Percentiles rank a stretch among this genome's conserved stretches.
These are phyloP conservation scores for Suncus etruscus DNA, from an alignment of 2,113 vertebrate species.

Conservation along the genomic window DNA sequence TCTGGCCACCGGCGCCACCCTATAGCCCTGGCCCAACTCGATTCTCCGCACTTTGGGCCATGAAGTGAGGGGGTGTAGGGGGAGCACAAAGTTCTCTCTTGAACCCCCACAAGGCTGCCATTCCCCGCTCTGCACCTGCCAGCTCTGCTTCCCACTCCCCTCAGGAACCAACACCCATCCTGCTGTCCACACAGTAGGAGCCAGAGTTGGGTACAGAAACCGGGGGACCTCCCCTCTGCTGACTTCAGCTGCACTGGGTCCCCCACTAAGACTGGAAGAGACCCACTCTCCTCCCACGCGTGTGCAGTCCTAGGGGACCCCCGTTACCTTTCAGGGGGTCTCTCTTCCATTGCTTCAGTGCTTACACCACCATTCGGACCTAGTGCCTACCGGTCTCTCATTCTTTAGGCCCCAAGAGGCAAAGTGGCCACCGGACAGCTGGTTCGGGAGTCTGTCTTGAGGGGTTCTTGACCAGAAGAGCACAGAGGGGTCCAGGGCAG, in stretches of 20 bases:
- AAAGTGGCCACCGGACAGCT: background rate
- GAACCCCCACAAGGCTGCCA: background rate
- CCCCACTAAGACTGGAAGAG: background rate
- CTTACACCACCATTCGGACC: background rate
- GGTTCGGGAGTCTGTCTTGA: background rate
- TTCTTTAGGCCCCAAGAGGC: background rate
- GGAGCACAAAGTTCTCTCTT: background rate
- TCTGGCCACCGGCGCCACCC: slow-evolving; percentile 81
- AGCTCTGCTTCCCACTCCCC: slow-evolving; percentile 61
- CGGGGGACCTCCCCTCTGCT: background rate
- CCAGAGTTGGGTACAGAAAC: background rate
- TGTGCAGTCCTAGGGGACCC: accelerated
- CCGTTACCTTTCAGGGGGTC: background rate
- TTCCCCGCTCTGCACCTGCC: slow-evolving; percentile 72
- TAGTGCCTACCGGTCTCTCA: background rate
- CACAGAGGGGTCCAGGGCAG: slow-evolving; percentile 26
- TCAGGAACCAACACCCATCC: background rate
- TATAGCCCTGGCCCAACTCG: slow-evolving; percentile 83
- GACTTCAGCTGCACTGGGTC: background rate
- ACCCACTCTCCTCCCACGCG: background rate
- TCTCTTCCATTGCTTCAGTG: slow-evolving; percentile 9
- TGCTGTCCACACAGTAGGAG: too few species aligned
- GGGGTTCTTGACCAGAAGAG: slow-evolving; percentile 40
- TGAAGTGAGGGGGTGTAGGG: background rate
- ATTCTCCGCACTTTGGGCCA: slow-evolving; percentile 2